These are phyloP conservation scores for Drosophila meridionalis DNA, from an alignment of 2,888 invertebrate species.

Conservation along the genomic window DNA sequence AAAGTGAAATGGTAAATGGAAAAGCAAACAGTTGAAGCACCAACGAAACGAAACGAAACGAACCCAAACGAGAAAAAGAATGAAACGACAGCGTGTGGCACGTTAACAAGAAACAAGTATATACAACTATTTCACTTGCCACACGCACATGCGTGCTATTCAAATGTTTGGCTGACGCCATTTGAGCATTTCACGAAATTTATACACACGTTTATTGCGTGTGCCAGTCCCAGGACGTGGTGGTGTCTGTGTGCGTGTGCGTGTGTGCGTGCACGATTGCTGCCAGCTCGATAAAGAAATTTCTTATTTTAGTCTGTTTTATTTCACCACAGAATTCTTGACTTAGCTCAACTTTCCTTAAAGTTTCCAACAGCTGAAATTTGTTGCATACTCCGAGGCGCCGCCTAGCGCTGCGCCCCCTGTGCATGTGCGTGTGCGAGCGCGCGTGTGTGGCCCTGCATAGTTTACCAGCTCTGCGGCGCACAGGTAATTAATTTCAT, in stretches of 20 bases:
- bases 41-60: slow-evolving; percentile 7
- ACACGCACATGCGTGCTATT: slow-evolving; percentile 78
- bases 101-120: slow-evolving; percentile 48
- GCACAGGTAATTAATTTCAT: slow-evolving; percentile 71
- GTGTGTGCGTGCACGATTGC: slow-evolving; percentile 28
- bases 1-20: slow-evolving; percentile 75
- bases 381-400: slow-evolving; percentile 37
- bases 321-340: slow-evolving; percentile 20
- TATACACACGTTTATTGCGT: slow-evolving; percentile 66
- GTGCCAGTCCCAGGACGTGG: slow-evolving; percentile 14
- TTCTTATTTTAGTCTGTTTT: slow-evolving; percentile 44
- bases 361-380: slow-evolving; percentile 25
- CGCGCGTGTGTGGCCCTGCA: slow-evolving; percentile 4
- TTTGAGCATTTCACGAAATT: slow-evolving; percentile 66
- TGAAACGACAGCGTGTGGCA: slow-evolving; percentile 36
- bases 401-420: not conserved
- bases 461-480: slow-evolving; percentile 29
- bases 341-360: slow-evolving; percentile 37
- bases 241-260: slow-evolving; percentile 12
- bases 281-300: slow-evolving; percentile 49
- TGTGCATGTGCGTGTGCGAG: slow-evolving; percentile 2
- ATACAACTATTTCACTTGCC: slow-evolving; percentile 64
- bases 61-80: slow-evolving; percentile 7
- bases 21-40: slow-evolving; percentile 65
- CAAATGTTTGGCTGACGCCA: slow-evolving; percentile 80